phyloP scores from a whole-genome alignment of 2,113 vertebrate genomes.

The Salvelinus fontinalis region DNA sequence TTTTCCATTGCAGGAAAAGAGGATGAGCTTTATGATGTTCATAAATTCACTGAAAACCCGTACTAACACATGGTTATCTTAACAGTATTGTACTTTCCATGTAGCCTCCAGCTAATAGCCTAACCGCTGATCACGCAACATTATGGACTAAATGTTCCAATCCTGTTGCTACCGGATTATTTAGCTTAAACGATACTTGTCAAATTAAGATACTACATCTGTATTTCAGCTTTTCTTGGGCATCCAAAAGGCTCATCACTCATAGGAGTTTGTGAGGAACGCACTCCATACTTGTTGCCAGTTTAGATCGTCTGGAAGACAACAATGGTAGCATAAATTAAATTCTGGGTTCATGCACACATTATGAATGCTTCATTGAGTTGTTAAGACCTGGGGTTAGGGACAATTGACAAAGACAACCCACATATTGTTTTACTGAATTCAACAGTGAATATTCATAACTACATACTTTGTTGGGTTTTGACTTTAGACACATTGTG shows the following conservation, averaged over 20 bases:
- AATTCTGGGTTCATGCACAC: conserved; percentile 54
- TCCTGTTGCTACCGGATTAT: no score
- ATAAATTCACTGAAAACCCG: no score
- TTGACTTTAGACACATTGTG: conserved; percentile 57
- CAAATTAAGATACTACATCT: no score
- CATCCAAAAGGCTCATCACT: not conserved
- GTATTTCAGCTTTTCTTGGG: not conserved
- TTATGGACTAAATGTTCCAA: no score
- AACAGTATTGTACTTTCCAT: no score
- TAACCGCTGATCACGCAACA: no score
- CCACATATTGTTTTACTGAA: not conserved
- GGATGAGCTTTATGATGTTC: no score
- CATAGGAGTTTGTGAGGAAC: conserved; percentile 1
- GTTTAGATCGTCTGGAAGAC: conserved; percentile 10
- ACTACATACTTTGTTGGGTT: conserved; percentile 56
- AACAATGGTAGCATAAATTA: conserved; percentile 28
- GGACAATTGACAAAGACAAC: conserved; percentile 21
- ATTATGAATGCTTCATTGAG: conserved; percentile 52
- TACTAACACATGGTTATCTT: no score
- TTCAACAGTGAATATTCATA: not conserved
- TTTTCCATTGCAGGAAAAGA: no score
- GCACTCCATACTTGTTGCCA: conserved; percentile 38
- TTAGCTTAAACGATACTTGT: no score
- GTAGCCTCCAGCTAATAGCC: no score
- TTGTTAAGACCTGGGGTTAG: conserved; percentile 16